Evolutionary conservation across 2,888 invertebrate genomes (phyloP).

Genomic region (Lycophotia porphyrea): DNA sequence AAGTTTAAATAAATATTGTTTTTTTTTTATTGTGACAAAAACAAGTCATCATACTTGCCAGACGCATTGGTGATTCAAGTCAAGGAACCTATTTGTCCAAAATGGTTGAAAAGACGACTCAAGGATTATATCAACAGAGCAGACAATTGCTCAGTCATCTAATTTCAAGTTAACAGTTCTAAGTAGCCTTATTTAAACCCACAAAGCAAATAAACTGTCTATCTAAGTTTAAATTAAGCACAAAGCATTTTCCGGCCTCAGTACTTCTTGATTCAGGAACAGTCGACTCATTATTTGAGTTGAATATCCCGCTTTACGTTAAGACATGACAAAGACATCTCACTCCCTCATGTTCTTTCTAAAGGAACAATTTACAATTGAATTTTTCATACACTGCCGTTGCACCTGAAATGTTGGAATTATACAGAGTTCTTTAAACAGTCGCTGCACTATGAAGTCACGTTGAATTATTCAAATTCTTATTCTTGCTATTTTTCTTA

Average conservation of each 20-base stretch:
- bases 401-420: constrained; percentile 71
- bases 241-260: constrained; percentile 45
- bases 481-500: constrained; percentile 71
- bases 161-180: constrained; percentile 22
- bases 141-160: constrained; percentile 35
- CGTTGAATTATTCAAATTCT: constrained; percentile 75
- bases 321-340: constrained; percentile 54
- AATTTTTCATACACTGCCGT: constrained; percentile 61
- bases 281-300: constrained; percentile 56
- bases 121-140: not conserved
- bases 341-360: constrained; percentile 32
- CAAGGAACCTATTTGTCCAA: not conserved
- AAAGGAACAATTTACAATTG: constrained; percentile 60
- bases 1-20: not conserved
- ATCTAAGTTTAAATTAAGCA: constrained; percentile 53
- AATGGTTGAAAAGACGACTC: not conserved
- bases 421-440: constrained; percentile 75
- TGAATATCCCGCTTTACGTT: constrained; percentile 35
- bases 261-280: constrained; percentile 42
- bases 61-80: not conserved
- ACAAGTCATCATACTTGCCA: not conserved
- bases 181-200: constrained; percentile 32
- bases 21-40: not conserved
- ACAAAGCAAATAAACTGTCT: constrained; percentile 39
- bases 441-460: constrained; percentile 71